phyloP scores from a whole-genome alignment of 1,140 invertebrate species.

The Eumaeus atala region DNA sequence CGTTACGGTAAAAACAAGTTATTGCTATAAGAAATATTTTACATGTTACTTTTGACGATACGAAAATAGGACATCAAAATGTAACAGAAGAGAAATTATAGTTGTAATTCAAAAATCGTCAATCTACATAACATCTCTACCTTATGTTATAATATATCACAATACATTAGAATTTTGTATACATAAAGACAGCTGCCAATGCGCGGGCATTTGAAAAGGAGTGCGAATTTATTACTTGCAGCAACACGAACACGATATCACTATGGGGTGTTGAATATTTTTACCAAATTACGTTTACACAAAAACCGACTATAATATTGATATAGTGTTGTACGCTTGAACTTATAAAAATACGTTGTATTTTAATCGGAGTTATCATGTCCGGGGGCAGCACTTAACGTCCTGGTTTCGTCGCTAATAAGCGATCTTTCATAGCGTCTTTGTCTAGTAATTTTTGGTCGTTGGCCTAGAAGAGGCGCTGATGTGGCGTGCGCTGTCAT shows the following conservation, averaged over 20 bases:
- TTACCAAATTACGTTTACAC: neutral
- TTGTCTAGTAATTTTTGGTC: constrained; percentile 60
- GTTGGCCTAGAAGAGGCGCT: constrained; percentile 43
- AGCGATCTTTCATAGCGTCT: constrained; percentile 58
- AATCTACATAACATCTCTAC: constrained; percentile 31
- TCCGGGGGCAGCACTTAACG: constrained; percentile 46
- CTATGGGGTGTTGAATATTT: constrained; percentile 2
- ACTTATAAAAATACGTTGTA: too few relatives aligned
- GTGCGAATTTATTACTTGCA: constrained; percentile 23
- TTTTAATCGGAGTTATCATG: constrained; percentile 63
- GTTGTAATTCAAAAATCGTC: constrained; percentile 25
- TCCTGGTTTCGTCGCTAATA: constrained; percentile 57
- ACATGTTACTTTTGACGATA: constrained; percentile 34
- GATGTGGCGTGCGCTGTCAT: constrained; percentile 59
- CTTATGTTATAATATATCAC: constrained; percentile 59
- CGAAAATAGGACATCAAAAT: constrained; percentile 54
- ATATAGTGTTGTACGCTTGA: constrained; percentile 15
- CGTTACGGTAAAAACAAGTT: constrained; percentile 45
- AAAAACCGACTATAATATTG: constrained; percentile 6
- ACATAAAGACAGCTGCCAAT: constrained; percentile 18
- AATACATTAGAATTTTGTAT: constrained; percentile 69
- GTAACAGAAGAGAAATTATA: constrained; percentile 41
- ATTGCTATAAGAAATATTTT: constrained; percentile 64
- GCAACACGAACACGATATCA: constrained; percentile 1
- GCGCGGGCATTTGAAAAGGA: constrained; percentile 20